Evolutionary conservation across 2,888 invertebrate genomes (phyloP), one percentile per base, ranked within the genome.

Genomic region (Tetheella fluctuosa): DNA sequence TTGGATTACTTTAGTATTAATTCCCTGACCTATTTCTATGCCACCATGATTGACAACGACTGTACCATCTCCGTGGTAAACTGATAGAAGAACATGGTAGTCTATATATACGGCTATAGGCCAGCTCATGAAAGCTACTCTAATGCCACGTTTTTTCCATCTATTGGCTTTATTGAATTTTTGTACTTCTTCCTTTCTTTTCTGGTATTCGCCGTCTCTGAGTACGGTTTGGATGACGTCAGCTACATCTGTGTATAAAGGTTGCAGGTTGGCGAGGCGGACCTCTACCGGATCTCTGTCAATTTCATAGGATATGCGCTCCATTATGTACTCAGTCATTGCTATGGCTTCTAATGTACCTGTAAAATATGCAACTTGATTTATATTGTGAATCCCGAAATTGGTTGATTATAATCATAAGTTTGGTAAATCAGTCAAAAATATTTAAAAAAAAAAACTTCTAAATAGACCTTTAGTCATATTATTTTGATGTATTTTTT

Each of bases 1-100:
- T 90, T 96, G 96, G 5, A 94, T 94, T 0, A 95, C 94, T 94
- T 95, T 90, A 1, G 96, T 97, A 68, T 97, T 89, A 55, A 97
- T 94, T 12, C 97, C 97, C 89, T 98, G 98, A 0, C 98, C 98
- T 77, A 96, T 94, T 90, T 97, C 96, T 30, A 96, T 90, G 1
- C 96, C 96, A 15, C 96, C 96, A 70, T 97, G 96, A 1, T 94
- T 88, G 8, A 97, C 88, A 0, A 95, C 93, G 1, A 98, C 96
- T 0, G 95, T 94, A 0, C 95, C 97, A 80, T 97, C 96, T 2
- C 94, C 93, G 23, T 95, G 95, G 76, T 95, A 96, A 61, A 97
- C 94, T 0, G 95, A 93, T 17, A 97, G 90, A 23, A 94, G 89
- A 0, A 95, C 94, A 57, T 94, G 91, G 64, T 87, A 95, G 58